Conservation (phyloP, 2,888 invertebrate species). For the Dicyrtoma fusca region DNA sequence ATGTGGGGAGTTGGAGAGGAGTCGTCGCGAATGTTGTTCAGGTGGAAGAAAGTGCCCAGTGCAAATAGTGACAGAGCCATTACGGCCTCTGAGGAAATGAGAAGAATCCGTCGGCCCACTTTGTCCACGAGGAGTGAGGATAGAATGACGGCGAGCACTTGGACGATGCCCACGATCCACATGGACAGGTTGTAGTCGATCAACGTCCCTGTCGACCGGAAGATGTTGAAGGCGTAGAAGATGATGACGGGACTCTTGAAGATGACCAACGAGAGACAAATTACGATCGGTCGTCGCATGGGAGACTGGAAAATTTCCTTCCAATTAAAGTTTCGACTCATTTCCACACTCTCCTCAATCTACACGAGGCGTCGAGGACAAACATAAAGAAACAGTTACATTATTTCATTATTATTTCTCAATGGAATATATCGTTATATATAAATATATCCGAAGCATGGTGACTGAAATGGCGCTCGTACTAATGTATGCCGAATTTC, state of each 20-base stretch:
- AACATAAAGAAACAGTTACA: background rate
- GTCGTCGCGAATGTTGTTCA: conserved; percentile 54
- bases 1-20: no score
- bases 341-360: conserved; percentile 20
- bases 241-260: conserved; percentile 29
- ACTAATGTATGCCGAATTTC: no score
- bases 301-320: conserved; percentile 11
- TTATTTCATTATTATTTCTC: no score
- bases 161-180: conserved; percentile 66
- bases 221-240: conserved; percentile 71
- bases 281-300: conserved; percentile 6
- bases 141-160: conserved; percentile 62
- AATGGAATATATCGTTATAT: no score
- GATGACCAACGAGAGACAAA: conserved; percentile 20
- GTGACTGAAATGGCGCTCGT: no score
- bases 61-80: conserved; percentile 73
- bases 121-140: conserved; percentile 73
- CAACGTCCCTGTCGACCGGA: conserved; percentile 70
- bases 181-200: conserved; percentile 64
- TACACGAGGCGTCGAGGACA: background rate
- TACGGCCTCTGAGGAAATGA: conserved; percentile 74
- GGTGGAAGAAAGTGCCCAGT: conserved; percentile 73
- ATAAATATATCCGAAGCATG: no score
- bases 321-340: conserved; percentile 3
- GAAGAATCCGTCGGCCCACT: conserved; percentile 75